These are phyloP conservation scores for Ficedula albicollis DNA, from an alignment of 2,797 vertebrate species.

Conservation along the genomic window DNA sequence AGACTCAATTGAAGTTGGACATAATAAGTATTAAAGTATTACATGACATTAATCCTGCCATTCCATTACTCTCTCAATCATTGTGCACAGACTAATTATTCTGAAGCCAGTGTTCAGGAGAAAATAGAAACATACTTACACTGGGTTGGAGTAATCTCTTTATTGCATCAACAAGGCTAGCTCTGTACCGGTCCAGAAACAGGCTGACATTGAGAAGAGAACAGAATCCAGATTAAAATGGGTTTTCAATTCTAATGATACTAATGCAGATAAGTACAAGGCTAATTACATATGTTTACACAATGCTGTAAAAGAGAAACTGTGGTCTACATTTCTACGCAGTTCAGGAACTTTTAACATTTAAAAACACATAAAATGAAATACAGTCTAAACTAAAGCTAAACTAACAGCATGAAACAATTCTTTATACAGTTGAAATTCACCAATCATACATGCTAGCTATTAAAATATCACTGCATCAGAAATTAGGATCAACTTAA, in stretches of 20 bases:
- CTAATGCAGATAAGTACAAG: constrained; percentile 83
- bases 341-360: constrained; percentile 20
- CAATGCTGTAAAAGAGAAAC: constrained; percentile 66
- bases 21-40: constrained; percentile 99
- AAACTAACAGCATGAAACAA: background rate
- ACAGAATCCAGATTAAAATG: constrained; percentile 86
- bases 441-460: background rate
- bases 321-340: constrained; percentile 22
- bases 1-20: constrained; percentile 93
- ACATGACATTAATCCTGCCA: constrained; percentile 99
- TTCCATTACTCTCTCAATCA: constrained; percentile 92
- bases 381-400: background rate
- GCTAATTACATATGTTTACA: constrained; percentile 82
- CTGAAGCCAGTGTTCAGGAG: constrained; percentile 82
- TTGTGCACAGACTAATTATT: constrained; percentile 91
- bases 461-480: background rate
- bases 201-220: constrained; percentile 87
- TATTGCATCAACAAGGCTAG: constrained; percentile 96
- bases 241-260: constrained; percentile 81
- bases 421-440: background rate
- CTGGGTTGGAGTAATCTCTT: constrained; percentile 96
- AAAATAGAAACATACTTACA: constrained; percentile 91
- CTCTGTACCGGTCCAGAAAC: constrained; percentile 98
- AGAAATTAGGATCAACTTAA: background rate
- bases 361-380: background rate